Base-by-base conservation (phyloP, 2,113 vertebrate genomes). In the Conger conger region DNA sequence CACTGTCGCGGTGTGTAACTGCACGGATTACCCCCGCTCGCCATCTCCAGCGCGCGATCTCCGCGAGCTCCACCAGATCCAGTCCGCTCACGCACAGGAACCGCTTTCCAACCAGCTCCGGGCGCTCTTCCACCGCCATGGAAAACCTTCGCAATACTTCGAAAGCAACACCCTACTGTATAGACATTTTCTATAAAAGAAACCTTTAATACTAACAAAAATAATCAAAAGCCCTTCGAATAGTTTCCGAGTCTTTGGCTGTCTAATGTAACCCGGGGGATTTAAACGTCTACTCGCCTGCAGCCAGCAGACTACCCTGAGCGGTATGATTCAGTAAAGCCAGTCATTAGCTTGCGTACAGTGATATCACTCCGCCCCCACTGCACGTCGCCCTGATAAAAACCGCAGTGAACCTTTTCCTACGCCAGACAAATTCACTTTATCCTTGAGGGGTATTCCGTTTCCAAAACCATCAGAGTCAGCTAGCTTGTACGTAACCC, bases 61-160 rank as follows among this genome's bases (percentile, higher is more conserved):
- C 93, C 60, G 93, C 91, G 90, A 92, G 93, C 91, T 96, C 94
- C 78, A 92, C 93, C 89, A 93, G 91, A 90, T 93, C 87, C 89
- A 96, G 94, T 88, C 91, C 94, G 86, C 95, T 94, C 90, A 97
- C 95, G 89, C 97, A 97, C 92, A 98, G 92, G 93, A 98, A 98
- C 93, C 97, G 96, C 93, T 98, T 97, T 91, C 97, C 97, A 91
- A 98, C 97, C 93, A 99, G 95, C 95, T 98, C 97, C 88, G 95
- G 95, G 90, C 97, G 97, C 91, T 92, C 93, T 94, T 96, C 97
- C 94, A 93, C 93, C 90, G 94, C 95, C 94, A 95, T 95, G 91
- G 91, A 91, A 93, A 85, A 87, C 90, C 92, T 92, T 91, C 89
- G 57, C 57, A 82, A 90, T 88, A 89, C 87, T 88, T 93, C 90